Base-by-base conservation (phyloP, 2,888 invertebrate species). In the Phytoseiulus persimilis region DNA sequence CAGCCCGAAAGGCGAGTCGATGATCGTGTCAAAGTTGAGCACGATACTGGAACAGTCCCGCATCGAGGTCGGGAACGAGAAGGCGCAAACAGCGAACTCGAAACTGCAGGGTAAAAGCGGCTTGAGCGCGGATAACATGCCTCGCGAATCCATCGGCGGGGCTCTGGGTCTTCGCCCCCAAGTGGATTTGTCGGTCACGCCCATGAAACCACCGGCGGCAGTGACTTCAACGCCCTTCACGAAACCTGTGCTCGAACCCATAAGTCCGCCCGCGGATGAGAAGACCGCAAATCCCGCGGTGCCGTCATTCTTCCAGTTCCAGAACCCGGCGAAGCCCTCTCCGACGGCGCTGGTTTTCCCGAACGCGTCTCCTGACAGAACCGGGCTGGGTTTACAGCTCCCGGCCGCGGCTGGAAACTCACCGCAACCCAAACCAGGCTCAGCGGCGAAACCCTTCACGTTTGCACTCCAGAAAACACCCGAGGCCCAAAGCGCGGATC, bases 21-120 rank as follows among this genome's bases (percentile, higher is more conserved):
- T 87, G 87, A 87, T 87, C 32, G 33, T 87, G 33, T 87, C 87
- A 23, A 33, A 45, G 32, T 45, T 87, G 39, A 87, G 45, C 45
- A 87, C 33, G 3, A 87, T 87, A 33, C 87, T 87, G 5, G 87
- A 87, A 33, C 87, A 87, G n/a, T 87, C 87, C 9, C 87, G 87
- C n/a, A 87, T 87, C 45, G 87, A 87, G 6, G 23, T 39, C 32
- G 39, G 9, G 11, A 6, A 23, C 33, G 39, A 23, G 0, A 87
- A 33, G 18, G 39, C 32, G 5, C 39, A 33, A 31, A 0, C n/a
- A 18, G 45, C n/a, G 6, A 32, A 32, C 3, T 2, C 32, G 6
- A n/a, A 33, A 0, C n/a, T 6, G 1, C 32, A 31, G n/a, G 39
- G 32, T 23, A n/a, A 83, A 14, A 32, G 14, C 2, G 2, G 1